These are phyloP conservation scores for Coreius guichenoti DNA, from an alignment of 2,797 vertebrate genomes.

Conservation along the genomic window DNA sequence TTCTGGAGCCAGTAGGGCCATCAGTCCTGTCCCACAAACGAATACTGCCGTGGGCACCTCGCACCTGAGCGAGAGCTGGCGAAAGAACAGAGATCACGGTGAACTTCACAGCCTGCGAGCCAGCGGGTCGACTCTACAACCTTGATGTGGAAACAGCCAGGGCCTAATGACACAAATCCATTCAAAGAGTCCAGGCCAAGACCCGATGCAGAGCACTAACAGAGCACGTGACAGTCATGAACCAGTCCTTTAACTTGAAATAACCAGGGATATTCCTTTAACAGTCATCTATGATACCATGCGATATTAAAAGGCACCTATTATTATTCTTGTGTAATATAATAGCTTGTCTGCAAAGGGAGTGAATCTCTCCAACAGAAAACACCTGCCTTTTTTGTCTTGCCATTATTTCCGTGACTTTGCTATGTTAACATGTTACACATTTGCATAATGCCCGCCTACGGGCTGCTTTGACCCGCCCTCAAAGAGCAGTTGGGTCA, in stretches of 20 bases:
- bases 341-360: neutral
- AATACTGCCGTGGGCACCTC: conserved; percentile 62
- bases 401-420: neutral
- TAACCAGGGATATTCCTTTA: neutral
- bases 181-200: conserved; percentile 58
- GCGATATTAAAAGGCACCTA: neutral
- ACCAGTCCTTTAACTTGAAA: neutral
- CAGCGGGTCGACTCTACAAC: conserved; percentile 69
- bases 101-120: conserved; percentile 69
- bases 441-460: neutral
- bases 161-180: conserved; percentile 67
- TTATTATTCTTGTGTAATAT: neutral
- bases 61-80: conserved; percentile 70
- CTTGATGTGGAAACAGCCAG: conserved; percentile 71
- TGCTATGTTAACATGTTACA: neutral
- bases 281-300: neutral
- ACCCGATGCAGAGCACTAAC: neutral
- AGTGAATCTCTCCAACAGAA: neutral
- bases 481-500: neutral
- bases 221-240: neutral
- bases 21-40: conserved; percentile 45
- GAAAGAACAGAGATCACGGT: conserved; percentile 57
- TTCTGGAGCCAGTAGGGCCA: conserved; percentile 55
- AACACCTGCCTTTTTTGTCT: neutral
- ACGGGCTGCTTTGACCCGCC: neutral